These are phyloP conservation scores for Ophion ventricosus DNA, from an alignment of 2,888 invertebrate genomes.

Conservation along the genomic window DNA sequence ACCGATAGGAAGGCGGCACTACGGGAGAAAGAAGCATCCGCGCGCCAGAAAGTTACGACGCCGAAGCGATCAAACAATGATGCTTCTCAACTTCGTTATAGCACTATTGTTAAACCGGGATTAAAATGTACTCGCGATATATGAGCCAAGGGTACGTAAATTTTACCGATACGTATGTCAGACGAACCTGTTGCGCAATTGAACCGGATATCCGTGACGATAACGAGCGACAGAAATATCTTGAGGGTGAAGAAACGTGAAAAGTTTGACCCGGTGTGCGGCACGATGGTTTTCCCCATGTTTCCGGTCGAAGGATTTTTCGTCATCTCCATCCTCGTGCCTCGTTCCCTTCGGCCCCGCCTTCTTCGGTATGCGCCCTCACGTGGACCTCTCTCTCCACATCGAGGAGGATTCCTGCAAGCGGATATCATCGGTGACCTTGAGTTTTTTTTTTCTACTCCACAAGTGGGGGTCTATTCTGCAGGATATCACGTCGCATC, in stretches of 20 bases:
- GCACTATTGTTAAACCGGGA: constrained; percentile 20
- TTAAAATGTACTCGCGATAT: background rate
- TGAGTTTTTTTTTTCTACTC: constrained; percentile 15
- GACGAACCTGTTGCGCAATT: constrained; percentile 62
- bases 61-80: background rate
- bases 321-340: constrained; percentile 18
- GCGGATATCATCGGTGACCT: constrained; percentile 47
- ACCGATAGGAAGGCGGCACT: constrained; percentile 32
- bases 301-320: constrained; percentile 21
- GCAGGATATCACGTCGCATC: constrained; percentile 42
- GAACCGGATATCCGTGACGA: constrained; percentile 37
- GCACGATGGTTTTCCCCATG: constrained; percentile 23
- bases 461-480: constrained; percentile 23
- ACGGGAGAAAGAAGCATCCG: constrained; percentile 8
- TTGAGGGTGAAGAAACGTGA: constrained; percentile 29
- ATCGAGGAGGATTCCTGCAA: constrained; percentile 60
- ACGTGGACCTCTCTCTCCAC: constrained; percentile 51
- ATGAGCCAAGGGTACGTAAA: background rate
- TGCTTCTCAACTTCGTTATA: constrained; percentile 36
- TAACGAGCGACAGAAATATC: constrained; percentile 36
- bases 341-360: constrained; percentile 20
- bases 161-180: background rate
- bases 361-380: constrained; percentile 37
- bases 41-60: background rate
- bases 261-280: constrained; percentile 28